Conservation (phyloP, 2,888 invertebrate genomes). For the Sphaerophoria rueppellii region DNA sequence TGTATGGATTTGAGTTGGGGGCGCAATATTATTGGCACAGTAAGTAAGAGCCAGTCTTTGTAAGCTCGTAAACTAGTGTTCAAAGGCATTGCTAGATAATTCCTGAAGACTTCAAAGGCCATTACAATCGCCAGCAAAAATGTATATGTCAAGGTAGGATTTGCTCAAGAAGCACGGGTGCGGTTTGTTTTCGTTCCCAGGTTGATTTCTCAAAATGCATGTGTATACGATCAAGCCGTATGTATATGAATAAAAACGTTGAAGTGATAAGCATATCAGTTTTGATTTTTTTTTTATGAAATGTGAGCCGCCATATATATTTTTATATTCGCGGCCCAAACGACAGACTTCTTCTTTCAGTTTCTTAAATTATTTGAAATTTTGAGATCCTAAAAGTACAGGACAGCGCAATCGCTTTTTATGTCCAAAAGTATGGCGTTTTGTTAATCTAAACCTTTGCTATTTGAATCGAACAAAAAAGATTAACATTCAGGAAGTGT, state of each 20-base stretch:
- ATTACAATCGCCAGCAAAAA: constrained; percentile 20
- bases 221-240: not conserved
- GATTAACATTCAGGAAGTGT: too few species aligned
- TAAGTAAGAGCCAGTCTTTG: constrained; percentile 43
- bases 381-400: too few species aligned
- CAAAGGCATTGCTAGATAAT: constrained; percentile 52
- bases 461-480: too few species aligned
- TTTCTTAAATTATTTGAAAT: too few species aligned
- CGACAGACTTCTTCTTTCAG: too few species aligned
- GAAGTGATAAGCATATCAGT: too few species aligned
- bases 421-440: too few species aligned
- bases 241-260: constrained; percentile 18
- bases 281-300: constrained; percentile 16
- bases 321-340: too few species aligned
- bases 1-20: constrained; percentile 28
- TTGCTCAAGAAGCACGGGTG: constrained; percentile 24
- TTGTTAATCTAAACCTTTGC: too few species aligned
- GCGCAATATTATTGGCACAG: constrained; percentile 50
- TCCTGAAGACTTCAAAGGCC: constrained; percentile 26
- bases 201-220: constrained; percentile 22
- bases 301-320: too few species aligned
- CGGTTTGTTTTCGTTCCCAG: constrained; percentile 23
- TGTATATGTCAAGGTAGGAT: constrained; percentile 26
- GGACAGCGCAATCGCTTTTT: too few species aligned
- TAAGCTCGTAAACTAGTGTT: constrained; percentile 6